Evolutionary conservation across 35 echinoderm and acorn worm genomes (phyloP).

Genomic region (Anneissia japonica): DNA sequence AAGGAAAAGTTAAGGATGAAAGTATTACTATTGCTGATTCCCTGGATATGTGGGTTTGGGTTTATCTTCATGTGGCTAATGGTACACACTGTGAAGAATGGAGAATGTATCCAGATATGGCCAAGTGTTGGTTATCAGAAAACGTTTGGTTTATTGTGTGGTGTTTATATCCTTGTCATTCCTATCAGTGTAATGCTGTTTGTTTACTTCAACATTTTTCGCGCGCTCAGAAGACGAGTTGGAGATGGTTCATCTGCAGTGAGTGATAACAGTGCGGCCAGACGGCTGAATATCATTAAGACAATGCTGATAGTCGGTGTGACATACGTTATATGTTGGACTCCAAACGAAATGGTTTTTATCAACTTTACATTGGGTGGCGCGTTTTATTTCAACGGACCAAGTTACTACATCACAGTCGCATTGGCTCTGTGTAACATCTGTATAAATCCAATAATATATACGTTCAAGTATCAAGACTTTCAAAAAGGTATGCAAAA

Average conservation of each 20-base stretch:
- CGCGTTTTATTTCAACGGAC: conserved; percentile 14
- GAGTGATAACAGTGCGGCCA: not conserved
- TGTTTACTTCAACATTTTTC: not conserved
- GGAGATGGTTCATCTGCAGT: no score
- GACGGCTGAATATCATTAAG: conserved; percentile 21
- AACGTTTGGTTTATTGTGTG: not conserved
- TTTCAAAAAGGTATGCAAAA: no score
- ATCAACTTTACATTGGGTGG: conserved; percentile 53
- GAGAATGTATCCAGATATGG: not conserved
- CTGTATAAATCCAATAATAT: conserved; percentile 55
- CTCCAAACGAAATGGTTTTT: conserved; percentile 46
- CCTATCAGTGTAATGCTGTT: not conserved
- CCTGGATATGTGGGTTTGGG: not conserved
- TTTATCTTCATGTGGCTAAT: not conserved
- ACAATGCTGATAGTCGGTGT: conserved; percentile 42
- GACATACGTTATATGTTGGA: conserved; percentile 66
- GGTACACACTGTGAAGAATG: not conserved
- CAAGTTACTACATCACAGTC: conserved; percentile 42
- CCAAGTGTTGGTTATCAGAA: not conserved
- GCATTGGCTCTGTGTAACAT: conserved; percentile 40
- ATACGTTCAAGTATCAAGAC: conserved; percentile 38
- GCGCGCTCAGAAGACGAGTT: not conserved
- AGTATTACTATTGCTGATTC: not conserved
- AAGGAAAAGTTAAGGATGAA: not conserved
- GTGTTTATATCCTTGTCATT: not conserved